Base-by-base conservation (phyloP, 2,113 vertebrate genomes). In the Microtus ochrogaster region DNA sequence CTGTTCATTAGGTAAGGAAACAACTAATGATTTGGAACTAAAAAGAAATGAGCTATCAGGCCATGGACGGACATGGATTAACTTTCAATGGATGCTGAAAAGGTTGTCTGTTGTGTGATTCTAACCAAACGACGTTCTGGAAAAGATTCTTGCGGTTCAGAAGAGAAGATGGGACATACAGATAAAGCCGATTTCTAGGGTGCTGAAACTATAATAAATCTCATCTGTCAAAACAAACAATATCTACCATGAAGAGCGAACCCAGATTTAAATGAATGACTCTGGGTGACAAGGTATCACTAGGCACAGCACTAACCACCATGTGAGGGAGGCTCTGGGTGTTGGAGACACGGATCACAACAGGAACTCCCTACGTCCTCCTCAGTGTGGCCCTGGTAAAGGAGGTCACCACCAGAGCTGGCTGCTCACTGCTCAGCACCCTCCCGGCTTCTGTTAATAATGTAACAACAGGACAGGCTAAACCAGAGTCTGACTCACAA, bases 401-500 rank as follows among this genome's bases (percentile, higher is more conserved):
- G 44, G 30, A 11, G 73, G 88, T 82, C 94, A 90, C 30, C 36
- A 61, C 74, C 44, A 79, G 74, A 33, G 76, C 89, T 74, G 66
- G 76, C 70, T 70, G 52, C 72, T 82, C 95, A 55, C 44, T 90
- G 77, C n/a, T 58, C 55, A 90, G 92, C 47, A 73, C 14, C 65
- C 83, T 52, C 36, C 47, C 63, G 36, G 55, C 93, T 74, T 95
- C 72, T 92, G 89, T 95, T 70, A 91, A 74, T 66, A 0, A 33
- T 39, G 92, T 85, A 92, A 95, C 61, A 83, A 52, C 49, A 88
- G 55, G 87, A 84, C 49, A 72, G 92, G 74, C 63, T 94, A 65
- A 90, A 47, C 84, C 58, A 49, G 28, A 90, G 90, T 39, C 90
- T 90, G 90, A 89, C 88, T 92, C 94, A 90, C 73, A 86, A 16